Evolutionary conservation across 2,113 vertebrate genomes (phyloP).

Genomic region (Sander lucioperca): DNA sequence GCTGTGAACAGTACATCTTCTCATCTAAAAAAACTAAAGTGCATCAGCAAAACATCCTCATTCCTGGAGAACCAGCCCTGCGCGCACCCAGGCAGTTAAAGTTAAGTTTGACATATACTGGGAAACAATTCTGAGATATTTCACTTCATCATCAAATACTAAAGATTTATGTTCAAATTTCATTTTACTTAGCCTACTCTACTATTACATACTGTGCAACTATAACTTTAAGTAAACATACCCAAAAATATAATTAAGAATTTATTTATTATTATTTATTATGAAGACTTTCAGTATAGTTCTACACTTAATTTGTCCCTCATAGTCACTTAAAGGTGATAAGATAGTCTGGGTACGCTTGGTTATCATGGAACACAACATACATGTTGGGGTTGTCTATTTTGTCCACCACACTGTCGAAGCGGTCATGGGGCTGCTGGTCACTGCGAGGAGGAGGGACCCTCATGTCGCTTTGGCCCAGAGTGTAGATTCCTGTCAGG

Average conservation of each 20-base stretch:
- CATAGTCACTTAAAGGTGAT: constrained; percentile 78
- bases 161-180: no score
- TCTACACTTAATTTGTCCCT: not conserved
- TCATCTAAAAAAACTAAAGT: not conserved
- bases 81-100: not conserved
- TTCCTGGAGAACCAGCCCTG: not conserved
- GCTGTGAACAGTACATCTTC: not conserved
- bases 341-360: constrained; percentile 83
- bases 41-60: not conserved
- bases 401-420: constrained; percentile 79
- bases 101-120: not conserved
- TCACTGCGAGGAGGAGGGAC: constrained; percentile 53
- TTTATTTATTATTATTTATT: not conserved
- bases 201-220: not conserved
- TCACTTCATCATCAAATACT: not conserved
- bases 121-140: not conserved
- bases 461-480: constrained; percentile 49
- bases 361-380: constrained; percentile 83
- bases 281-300: not conserved
- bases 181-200: no score
- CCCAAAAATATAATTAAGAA: not conserved
- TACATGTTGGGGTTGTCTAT: constrained; percentile 69
- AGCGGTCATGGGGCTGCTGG: constrained; percentile 56
- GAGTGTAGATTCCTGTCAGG: constrained; percentile 70
- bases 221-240: not conserved